Percentiles rank a stretch among this genome's conserved stretches.
These are phyloP conservation scores for Nasua narica DNA, from an alignment of 2,797 vertebrate genomes.

Conservation along the genomic window DNA sequence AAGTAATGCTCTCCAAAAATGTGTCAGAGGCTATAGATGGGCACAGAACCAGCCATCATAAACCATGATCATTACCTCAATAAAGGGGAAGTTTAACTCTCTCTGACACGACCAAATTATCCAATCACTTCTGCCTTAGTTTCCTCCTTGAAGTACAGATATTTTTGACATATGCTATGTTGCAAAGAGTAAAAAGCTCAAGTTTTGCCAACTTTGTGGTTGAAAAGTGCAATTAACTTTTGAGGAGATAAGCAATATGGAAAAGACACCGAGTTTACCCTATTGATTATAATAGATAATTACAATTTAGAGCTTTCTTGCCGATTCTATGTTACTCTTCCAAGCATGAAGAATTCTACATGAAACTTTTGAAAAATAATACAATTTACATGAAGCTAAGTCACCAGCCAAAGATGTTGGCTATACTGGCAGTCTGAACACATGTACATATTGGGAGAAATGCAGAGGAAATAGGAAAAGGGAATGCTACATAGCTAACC, in stretches of 20 bases:
- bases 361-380: constrained; percentile 35
- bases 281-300: constrained; percentile 46
- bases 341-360: neutral
- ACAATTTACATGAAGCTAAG: constrained; percentile 19
- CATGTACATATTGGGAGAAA: neutral
- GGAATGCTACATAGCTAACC: neutral
- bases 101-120: constrained; percentile 61
- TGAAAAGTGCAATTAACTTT: constrained; percentile 57
- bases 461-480: neutral
- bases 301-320: constrained; percentile 22
- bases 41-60: constrained; percentile 56
- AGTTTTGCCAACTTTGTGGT: constrained; percentile 46
- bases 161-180: constrained; percentile 58
- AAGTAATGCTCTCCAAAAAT: constrained; percentile 67
- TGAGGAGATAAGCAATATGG: constrained; percentile 47
- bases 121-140: constrained; percentile 59
- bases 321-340: neutral
- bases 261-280: constrained; percentile 16
- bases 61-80: constrained; percentile 58
- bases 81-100: constrained; percentile 47
- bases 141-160: constrained; percentile 55
- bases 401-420: neutral
- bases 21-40: constrained; percentile 60
- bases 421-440: neutral
- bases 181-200: constrained; percentile 54